Percentiles rank a stretch among this genome's conserved stretches.
These are phyloP conservation scores for Muscidifurax raptorellus DNA, from an alignment of 1,140 invertebrate genomes.

Conservation along the genomic window DNA sequence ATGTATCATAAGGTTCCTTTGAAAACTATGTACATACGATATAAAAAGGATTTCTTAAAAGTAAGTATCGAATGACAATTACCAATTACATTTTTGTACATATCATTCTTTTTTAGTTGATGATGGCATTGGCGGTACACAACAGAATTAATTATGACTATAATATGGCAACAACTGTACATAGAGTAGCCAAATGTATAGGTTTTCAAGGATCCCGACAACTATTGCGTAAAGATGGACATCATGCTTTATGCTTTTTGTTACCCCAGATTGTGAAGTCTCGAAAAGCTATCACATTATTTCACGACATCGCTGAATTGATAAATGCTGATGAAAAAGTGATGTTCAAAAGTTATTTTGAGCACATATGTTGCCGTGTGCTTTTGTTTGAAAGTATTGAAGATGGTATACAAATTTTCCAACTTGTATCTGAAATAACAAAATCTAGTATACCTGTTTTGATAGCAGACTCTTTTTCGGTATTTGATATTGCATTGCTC, in stretches of 20 bases:
- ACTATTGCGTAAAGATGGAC: slow-evolving; percentile 78
- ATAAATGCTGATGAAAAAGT: slow-evolving; percentile 75
- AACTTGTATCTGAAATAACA: slow-evolving; percentile 60
- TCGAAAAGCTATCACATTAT: slow-evolving; percentile 75
- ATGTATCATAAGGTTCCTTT: slow-evolving; percentile 76
- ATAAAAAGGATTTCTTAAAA: slow-evolving; percentile 80
- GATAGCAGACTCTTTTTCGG: slow-evolving; percentile 60
- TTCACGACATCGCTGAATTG: slow-evolving; percentile 78
- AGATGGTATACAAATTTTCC: slow-evolving; percentile 59
- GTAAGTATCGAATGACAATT: slow-evolving; percentile 54
- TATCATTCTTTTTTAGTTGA: slow-evolving; percentile 62
- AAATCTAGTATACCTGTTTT: slow-evolving; percentile 53
- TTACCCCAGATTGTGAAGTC: slow-evolving; percentile 76
- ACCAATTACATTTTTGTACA: slow-evolving; percentile 12
- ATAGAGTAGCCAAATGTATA: slow-evolving; percentile 76
- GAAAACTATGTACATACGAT: slow-evolving; percentile 80
- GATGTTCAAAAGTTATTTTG: slow-evolving; percentile 61
- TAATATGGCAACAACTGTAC: slow-evolving; percentile 73
- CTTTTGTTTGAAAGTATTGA: slow-evolving; percentile 55
- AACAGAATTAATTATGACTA: slow-evolving; percentile 75
- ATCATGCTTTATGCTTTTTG: slow-evolving; percentile 78
- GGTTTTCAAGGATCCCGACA: slow-evolving; percentile 78
- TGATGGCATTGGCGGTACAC: slow-evolving; percentile 78
- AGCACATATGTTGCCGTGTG: slow-evolving; percentile 61
- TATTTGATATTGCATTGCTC: slow-evolving; percentile 66